Conservation (phyloP, 2,797 vertebrate species). For the Squalus acanthias region DNA sequence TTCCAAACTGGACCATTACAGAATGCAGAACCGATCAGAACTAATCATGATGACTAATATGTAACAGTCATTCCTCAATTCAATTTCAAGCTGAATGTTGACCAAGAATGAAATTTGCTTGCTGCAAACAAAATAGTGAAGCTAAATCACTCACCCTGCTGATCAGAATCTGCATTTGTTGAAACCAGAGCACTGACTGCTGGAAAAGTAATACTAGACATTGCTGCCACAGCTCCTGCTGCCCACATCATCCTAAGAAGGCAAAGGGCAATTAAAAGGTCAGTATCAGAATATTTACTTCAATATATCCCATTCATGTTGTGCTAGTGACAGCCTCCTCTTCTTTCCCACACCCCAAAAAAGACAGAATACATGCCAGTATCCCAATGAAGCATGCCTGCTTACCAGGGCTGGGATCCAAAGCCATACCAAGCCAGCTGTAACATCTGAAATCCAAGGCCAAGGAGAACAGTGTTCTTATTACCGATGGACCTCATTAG, state of each 20-base stretch:
- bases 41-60: no score
- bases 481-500: slow-evolving; percentile 89
- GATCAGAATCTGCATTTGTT: slow-evolving; percentile 62
- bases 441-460: slow-evolving; percentile 82
- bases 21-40: neutral
- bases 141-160: slow-evolving; percentile 56
- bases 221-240: slow-evolving; percentile 62
- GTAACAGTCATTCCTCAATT: neutral
- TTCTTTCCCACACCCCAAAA: neutral
- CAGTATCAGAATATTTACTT: no score
- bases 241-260: slow-evolving; percentile 70
- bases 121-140: neutral
- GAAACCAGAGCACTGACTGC: slow-evolving; percentile 66
- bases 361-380: neutral
- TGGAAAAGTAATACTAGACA: slow-evolving; percentile 70
- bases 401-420: slow-evolving; percentile 89
- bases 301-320: neutral
- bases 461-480: slow-evolving; percentile 89
- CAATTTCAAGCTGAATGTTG: neutral
- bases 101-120: neutral
- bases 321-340: neutral
- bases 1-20: neutral
- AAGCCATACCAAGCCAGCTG: slow-evolving; percentile 89
- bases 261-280: neutral
- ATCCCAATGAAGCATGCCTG: neutral